Evolutionary conservation across 2,113 vertebrate genomes (phyloP).

Genomic region (Macaca nemestrina): DNA sequence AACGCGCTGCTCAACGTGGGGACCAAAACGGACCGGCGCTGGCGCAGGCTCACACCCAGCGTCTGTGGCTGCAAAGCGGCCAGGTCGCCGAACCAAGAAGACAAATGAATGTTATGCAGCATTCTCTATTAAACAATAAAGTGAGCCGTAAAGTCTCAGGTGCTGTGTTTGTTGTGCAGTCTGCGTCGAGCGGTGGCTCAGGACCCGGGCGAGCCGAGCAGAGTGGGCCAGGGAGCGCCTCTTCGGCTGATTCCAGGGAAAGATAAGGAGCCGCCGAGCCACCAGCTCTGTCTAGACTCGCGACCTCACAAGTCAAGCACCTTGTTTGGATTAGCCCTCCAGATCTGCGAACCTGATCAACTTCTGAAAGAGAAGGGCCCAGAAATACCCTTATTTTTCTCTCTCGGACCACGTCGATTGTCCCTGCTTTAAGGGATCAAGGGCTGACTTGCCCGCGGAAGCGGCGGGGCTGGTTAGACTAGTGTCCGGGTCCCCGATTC

Average conservation of each 20-base stretch:
- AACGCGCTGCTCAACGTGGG: neutral
- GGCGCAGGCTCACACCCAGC: neutral
- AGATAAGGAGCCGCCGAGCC: constrained; percentile 91
- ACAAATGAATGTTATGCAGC: constrained; percentile 44
- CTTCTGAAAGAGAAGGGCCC: constrained; percentile 79
- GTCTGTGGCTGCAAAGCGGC: neutral
- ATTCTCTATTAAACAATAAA: constrained; percentile 79
- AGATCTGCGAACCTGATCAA: constrained; percentile 87
- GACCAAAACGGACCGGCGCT: neutral
- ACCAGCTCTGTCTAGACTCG: constrained; percentile 90
- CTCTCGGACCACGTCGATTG: constrained; percentile 50
- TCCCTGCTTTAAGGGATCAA: constrained; percentile 55
- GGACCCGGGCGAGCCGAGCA: constrained; percentile 78
- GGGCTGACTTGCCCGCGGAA: constrained; percentile 47
- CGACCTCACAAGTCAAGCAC: constrained; percentile 90
- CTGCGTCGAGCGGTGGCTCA: constrained; percentile 81
- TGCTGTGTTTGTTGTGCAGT: constrained; percentile 84
- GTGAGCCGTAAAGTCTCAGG: constrained; percentile 83
- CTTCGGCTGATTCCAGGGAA: constrained; percentile 87
- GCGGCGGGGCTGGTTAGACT: constrained; percentile 52
- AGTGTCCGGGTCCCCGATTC: neutral
- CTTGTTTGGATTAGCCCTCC: constrained; percentile 90
- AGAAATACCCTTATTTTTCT: constrained; percentile 82
- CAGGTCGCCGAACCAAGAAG: neutral
- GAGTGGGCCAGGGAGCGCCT: constrained; percentile 85